phyloP scores from a whole-genome alignment of 53 echinoderm and acorn worm genomes.

The Hippasteria phrygiana region DNA sequence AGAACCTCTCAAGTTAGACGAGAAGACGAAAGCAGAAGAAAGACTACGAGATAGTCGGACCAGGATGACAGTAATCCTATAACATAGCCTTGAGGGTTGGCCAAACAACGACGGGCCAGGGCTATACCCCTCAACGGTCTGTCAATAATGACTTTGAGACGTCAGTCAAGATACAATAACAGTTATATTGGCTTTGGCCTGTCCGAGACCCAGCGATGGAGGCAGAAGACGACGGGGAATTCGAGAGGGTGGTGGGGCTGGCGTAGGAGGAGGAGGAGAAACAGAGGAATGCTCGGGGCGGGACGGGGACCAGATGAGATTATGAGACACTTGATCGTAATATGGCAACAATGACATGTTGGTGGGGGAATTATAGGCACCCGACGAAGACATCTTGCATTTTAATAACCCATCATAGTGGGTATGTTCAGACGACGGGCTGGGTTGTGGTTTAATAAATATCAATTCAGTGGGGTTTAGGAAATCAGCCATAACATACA shows the following conservation, averaged over 20 bases:
- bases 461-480: too few species aligned
- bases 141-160: slow-evolving; percentile 64
- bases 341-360: slow-evolving; percentile 32
- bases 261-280: background rate
- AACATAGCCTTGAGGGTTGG: slow-evolving; percentile 39
- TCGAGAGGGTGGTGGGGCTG: background rate
- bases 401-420: too few species aligned
- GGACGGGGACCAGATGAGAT: background rate
- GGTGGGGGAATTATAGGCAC: background rate
- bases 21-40: background rate
- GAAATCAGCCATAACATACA: too few species aligned
- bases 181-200: background rate
- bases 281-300: background rate
- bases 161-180: slow-evolving; percentile 37
- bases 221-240: background rate
- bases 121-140: slow-evolving; percentile 9
- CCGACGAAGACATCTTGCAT: too few species aligned
- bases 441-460: too few species aligned
- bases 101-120: slow-evolving; percentile 9
- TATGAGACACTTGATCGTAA: slow-evolving; percentile 32
- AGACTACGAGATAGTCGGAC: background rate
- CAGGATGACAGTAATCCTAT: slow-evolving; percentile 53
- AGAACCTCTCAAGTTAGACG: slow-evolving; percentile 15
- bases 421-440: too few species aligned
- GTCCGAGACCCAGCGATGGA: background rate